Base-by-base conservation (phyloP, 2,113 vertebrate genomes). In the Manacus vitellinus region DNA sequence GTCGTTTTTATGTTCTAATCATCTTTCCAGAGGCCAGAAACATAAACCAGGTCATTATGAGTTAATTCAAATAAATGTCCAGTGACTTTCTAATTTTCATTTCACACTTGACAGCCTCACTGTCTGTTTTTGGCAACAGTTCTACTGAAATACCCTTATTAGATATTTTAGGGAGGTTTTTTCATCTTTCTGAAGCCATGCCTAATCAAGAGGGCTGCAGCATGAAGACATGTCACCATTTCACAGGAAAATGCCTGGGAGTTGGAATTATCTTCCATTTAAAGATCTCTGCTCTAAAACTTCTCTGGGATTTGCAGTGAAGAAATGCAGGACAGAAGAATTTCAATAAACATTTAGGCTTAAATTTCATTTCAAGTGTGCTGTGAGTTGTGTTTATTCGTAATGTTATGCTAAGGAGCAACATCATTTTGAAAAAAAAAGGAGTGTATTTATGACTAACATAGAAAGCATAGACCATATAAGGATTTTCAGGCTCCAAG, bases 41-140 rank as follows among this genome's bases (percentile, higher is more conserved):
- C 62, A 91, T 85, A 95, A 96, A 91, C 79, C 54, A 78, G 83
- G 46, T 94, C 91, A 87, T 92, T 94, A 85, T 73, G 54, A 90
- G 82, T 85, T 93, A 88, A 93, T 90, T 93, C 71, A 93, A 78
- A 89, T 78, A 84, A 82, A 78, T n/a, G 52, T 25, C 68, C 56
- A 70, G 61, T 18, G 49, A 91, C 39, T 91, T 74, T 8, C 75
- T 92, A 79, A 94, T 91, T 91, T 91, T 87, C 41, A 84, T 94
- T 96, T 97, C 86, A 94, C 62, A 91, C 56, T 92, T 51, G 83
- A 85, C 35, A 81, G 56, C 79, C 25, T 93, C 70, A 54, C 55
- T 10, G 8, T 51, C 10, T 18, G 61, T 33, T 92, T 92, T 94
- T 92, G 75, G 79, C 79, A 96, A 73, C 13, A 58, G 41, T 65